Evolutionary conservation across 1,140 invertebrate genomes (phyloP).

Genomic region (Aphaenogaster ashmeadi): DNA sequence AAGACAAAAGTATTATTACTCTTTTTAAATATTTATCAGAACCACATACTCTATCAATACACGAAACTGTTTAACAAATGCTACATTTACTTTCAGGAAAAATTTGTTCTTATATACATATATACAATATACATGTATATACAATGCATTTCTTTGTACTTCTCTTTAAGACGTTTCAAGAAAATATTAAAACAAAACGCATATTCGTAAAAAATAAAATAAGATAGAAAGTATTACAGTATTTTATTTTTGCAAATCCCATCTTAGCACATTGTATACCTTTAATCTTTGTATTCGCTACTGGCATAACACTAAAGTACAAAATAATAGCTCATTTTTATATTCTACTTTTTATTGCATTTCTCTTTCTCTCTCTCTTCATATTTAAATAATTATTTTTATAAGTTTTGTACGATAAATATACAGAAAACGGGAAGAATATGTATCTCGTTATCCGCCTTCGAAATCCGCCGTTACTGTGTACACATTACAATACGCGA

Average conservation of each 20-base stretch:
- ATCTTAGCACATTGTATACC: not conserved
- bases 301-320: not conserved
- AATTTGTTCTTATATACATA: not conserved
- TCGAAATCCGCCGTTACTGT: not conserved
- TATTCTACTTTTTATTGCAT: not conserved
- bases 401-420: not conserved
- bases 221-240: not conserved
- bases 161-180: not conserved
- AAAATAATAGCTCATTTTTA: slow-evolving; percentile 7
- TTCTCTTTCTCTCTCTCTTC: not conserved
- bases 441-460: not conserved
- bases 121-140: not conserved
- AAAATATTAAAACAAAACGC: not conserved
- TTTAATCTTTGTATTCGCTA: not conserved
- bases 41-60: not conserved
- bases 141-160: not conserved
- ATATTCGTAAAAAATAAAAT: not conserved
- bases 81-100: not conserved
- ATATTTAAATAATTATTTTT: slow-evolving; percentile 18
- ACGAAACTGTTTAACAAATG: not conserved
- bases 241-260: not conserved
- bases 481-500: not conserved
- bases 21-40: not conserved
- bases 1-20: slow-evolving; percentile 11
- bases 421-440: not conserved